A percentile compares a stretch with the other conserved stretches of the same genome.
phyloP scores from a whole-genome alignment of 2,888 invertebrate species.

The Plagodis pulveraria region DNA sequence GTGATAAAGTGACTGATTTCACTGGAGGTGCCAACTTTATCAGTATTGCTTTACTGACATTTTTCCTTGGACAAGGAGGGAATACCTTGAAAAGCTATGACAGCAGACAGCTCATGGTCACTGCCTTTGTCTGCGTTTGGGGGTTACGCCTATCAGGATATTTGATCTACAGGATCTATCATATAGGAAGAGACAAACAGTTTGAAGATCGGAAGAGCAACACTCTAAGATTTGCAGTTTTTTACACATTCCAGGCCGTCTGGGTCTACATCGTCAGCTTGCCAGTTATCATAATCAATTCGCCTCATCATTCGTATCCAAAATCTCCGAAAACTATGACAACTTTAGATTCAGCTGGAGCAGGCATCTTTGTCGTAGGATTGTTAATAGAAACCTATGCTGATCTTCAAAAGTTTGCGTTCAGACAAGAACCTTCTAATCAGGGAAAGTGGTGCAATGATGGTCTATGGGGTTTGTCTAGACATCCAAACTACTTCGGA shows the following conservation, averaged over 20 bases:
- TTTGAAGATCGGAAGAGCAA: slow-evolving; percentile 96
- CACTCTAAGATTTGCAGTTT: slow-evolving; percentile 94
- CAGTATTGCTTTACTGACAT: slow-evolving; percentile 93
- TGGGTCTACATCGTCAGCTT: slow-evolving; percentile 97
- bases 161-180: slow-evolving; percentile 94
- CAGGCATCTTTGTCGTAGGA: slow-evolving; percentile 93
- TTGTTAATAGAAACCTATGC: slow-evolving; percentile 95
- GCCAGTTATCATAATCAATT: slow-evolving; percentile 96
- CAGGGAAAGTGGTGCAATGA: slow-evolving; percentile 97
- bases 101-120: slow-evolving; percentile 95
- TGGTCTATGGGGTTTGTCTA: slow-evolving; percentile 94
- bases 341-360: slow-evolving; percentile 93
- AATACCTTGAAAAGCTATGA: slow-evolving; percentile 90
- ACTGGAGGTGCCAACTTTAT: slow-evolving; percentile 97
- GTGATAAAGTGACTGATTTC: slow-evolving; percentile 96
- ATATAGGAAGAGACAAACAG: slow-evolving; percentile 95
- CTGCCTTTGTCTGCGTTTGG: slow-evolving; percentile 94
- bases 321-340: slow-evolving; percentile 94
- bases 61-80: slow-evolving; percentile 93
- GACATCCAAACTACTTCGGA: slow-evolving; percentile 98
- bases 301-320: slow-evolving; percentile 90
- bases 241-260: slow-evolving; percentile 96
- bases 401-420: slow-evolving; percentile 96
- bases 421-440: slow-evolving; percentile 94
- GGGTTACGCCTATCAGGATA: slow-evolving; percentile 94